phyloP scores from a whole-genome alignment of 2,888 invertebrate genomes.

The Halictus ligatus region DNA sequence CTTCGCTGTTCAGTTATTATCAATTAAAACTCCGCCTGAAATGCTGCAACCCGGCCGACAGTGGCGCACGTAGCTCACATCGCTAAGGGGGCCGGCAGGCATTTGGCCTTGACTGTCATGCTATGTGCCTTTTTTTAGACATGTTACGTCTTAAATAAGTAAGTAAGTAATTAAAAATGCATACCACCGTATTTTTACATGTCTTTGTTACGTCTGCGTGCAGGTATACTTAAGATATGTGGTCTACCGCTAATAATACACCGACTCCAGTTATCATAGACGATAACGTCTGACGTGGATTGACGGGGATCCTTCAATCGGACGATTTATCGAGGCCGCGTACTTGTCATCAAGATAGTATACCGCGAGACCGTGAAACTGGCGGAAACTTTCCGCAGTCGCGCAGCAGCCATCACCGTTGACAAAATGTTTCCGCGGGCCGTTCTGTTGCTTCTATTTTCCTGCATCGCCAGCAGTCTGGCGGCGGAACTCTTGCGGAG shows the following conservation, averaged over 20 bases:
- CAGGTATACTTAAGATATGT: conserved; percentile 15
- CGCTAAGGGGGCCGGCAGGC: too few relatives aligned
- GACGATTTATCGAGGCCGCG: conserved; percentile 48
- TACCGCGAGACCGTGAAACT: background rate
- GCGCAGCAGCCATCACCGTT: conserved; percentile 19
- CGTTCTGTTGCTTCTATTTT: conserved; percentile 38
- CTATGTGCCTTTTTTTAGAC: too few relatives aligned
- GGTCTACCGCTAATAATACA: conserved; percentile 51
- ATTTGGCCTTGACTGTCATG: too few relatives aligned
- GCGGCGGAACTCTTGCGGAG: conserved; percentile 2
- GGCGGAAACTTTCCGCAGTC: conserved; percentile 30
- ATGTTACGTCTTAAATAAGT: too few relatives aligned
- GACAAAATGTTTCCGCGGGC: conserved; percentile 52
- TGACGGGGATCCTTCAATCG: conserved; percentile 46
- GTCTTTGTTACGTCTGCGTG: too few relatives aligned
- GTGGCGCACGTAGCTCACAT: too few relatives aligned
- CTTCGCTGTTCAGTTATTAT: too few relatives aligned
- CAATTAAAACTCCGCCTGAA: too few relatives aligned
- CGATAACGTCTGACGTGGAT: conserved; percentile 37
- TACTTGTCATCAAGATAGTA: conserved; percentile 35
- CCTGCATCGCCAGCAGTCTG: conserved; percentile 18
- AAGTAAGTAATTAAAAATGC: too few relatives aligned
- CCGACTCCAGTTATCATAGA: conserved; percentile 2
- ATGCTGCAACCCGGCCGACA: too few relatives aligned
- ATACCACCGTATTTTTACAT: too few relatives aligned